Percentiles rank a stretch among this genome's conserved stretches.
Evolutionary conservation across 1,140 invertebrate species (phyloP).

Genomic region (Caenorhabditis tropicalis): DNA sequence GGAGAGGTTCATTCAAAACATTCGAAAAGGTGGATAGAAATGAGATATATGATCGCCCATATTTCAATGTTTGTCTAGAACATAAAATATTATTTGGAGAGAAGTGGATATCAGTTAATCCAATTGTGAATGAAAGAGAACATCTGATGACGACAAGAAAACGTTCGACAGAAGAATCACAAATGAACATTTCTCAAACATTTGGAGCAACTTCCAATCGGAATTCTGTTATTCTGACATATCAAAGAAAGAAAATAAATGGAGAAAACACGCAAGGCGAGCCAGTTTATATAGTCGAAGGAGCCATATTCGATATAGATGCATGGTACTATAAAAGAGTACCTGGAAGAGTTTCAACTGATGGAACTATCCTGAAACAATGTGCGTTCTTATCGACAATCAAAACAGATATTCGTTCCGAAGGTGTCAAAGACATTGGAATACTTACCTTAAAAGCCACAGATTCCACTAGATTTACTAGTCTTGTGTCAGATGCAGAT

Average conservation of each 20-base stretch:
- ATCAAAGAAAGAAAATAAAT: not conserved
- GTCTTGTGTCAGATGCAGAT: constrained; percentile 1
- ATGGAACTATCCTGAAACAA: not conserved
- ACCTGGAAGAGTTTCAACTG: not conserved
- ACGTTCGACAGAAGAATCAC: not conserved
- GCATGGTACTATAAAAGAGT: constrained; percentile 38
- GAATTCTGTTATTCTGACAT: constrained; percentile 8
- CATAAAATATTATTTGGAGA: constrained; percentile 7
- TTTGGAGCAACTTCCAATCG: not conserved
- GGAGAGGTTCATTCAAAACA: constrained; percentile 23
- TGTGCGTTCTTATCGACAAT: not conserved
- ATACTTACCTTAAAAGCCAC: not conserved
- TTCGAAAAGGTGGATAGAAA: not conserved
- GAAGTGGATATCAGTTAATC: not conserved
- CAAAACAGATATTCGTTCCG: not conserved
- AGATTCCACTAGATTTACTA: not conserved
- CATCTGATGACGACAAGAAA: not conserved
- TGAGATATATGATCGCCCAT: not conserved
- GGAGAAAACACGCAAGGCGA: not conserved
- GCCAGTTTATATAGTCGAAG: not conserved
- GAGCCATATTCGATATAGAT: constrained; percentile 12
- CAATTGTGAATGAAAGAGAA: constrained; percentile 31
- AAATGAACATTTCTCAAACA: not conserved
- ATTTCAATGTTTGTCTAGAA: not conserved
- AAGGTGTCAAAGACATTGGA: constrained; percentile 1